Evolutionary conservation across 2,797 vertebrate genomes (phyloP).

Genomic region (Sebastes paucispinis): DNA sequence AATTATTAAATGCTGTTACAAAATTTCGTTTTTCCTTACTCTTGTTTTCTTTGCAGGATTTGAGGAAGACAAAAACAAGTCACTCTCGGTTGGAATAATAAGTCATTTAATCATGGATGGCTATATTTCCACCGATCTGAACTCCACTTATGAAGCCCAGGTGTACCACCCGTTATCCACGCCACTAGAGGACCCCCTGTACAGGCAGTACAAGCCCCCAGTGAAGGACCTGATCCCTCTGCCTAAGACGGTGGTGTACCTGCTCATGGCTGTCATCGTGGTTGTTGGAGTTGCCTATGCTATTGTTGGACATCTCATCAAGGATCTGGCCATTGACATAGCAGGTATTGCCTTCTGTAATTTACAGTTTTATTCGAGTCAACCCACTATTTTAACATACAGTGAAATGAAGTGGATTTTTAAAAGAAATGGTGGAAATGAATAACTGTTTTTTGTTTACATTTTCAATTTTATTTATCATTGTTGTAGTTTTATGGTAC

Average conservation of each 20-base stretch:
- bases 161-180: slow-evolving; percentile 55
- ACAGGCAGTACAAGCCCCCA: slow-evolving; percentile 80
- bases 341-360: slow-evolving; percentile 72
- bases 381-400: too few relatives aligned
- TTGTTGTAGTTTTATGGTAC: too few relatives aligned
- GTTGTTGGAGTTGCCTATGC: slow-evolving; percentile 87
- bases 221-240: slow-evolving; percentile 80
- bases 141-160: slow-evolving; percentile 51
- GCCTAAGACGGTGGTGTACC: slow-evolving; percentile 83
- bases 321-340: slow-evolving; percentile 86
- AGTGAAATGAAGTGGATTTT: too few relatives aligned
- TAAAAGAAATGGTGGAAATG: too few relatives aligned
- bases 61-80: neutral
- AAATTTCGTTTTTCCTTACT: neutral
- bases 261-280: slow-evolving; percentile 85
- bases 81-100: neutral
- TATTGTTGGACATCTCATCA: slow-evolving; percentile 89
- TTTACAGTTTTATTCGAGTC: neutral
- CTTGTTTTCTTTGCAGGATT: neutral
- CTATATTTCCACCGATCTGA: slow-evolving; percentile 63
- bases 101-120: slow-evolving; percentile 49
- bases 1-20: neutral
- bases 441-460: too few relatives aligned
- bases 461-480: too few relatives aligned
- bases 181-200: slow-evolving; percentile 74